A percentile compares a stretch with the other conserved stretches of the same genome.
These are phyloP conservation scores for Brenthis hecate DNA, from an alignment of 2,888 invertebrate species.

Conservation along the genomic window DNA sequence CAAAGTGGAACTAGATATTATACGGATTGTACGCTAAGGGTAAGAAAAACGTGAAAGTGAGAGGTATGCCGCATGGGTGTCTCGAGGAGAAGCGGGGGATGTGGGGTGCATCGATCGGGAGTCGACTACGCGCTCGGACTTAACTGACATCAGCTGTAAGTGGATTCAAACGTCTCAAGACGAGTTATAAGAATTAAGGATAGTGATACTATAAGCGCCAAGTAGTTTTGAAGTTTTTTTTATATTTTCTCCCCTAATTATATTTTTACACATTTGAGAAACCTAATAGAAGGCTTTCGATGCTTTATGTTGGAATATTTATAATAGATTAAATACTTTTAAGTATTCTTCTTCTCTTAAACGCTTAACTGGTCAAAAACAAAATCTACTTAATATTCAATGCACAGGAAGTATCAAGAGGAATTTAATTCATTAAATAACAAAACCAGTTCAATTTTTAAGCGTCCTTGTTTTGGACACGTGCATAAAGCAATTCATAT, in stretches of 20 bases:
- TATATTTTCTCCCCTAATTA: not conserved
- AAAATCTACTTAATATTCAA: constrained; percentile 40
- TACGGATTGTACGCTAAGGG: constrained; percentile 50
- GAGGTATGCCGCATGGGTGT: constrained; percentile 53
- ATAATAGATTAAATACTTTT: too few relatives aligned
- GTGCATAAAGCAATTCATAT: constrained; percentile 29
- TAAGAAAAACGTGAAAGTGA: constrained; percentile 77
- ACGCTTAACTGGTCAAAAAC: not conserved
- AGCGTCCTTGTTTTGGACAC: constrained; percentile 29
- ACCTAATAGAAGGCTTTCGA: too few relatives aligned
- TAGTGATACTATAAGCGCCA: not conserved
- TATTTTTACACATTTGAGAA: too few relatives aligned
- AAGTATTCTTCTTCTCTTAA: not conserved
- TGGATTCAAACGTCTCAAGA: constrained; percentile 43
- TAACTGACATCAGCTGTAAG: constrained; percentile 73
- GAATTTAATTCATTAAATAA: constrained; percentile 53
- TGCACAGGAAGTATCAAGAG: constrained; percentile 62
- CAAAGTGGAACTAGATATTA: constrained; percentile 47
- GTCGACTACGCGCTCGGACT: constrained; percentile 50
- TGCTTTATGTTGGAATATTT: too few relatives aligned
- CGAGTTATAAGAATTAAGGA: not conserved
- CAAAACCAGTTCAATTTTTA: constrained; percentile 38
- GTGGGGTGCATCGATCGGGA: constrained; percentile 74
- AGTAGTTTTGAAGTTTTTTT: not conserved
- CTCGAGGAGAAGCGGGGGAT: constrained; percentile 49